These are phyloP conservation scores for Panzeria rudis DNA, from an alignment of 2,888 invertebrate species.

Conservation along the genomic window DNA sequence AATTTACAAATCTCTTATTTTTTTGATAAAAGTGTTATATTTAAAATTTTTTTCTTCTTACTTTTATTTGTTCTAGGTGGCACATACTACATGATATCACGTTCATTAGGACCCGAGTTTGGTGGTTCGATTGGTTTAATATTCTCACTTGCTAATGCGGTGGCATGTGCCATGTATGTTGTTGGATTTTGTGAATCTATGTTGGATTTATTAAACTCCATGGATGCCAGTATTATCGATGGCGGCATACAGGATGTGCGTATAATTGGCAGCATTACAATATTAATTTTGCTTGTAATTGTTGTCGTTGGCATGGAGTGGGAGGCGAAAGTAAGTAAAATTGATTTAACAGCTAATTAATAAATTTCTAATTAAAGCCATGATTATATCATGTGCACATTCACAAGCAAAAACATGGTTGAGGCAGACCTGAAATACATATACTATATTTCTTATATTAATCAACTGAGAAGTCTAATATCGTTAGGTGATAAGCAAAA, in stretches of 20 bases:
- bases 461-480: too few species aligned
- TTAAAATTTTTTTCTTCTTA: background rate
- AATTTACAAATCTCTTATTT: too few species aligned
- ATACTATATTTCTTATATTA: too few species aligned
- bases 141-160: conserved; percentile 97
- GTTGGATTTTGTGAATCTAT: conserved; percentile 99
- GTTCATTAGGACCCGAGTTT: conserved; percentile 98
- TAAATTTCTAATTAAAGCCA: background rate
- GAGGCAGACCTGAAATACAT: too few species aligned
- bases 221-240: conserved; percentile 87
- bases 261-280: conserved; percentile 93
- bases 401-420: too few species aligned
- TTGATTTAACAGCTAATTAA: background rate
- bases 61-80: conserved; percentile 87
- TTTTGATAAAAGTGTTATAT: too few species aligned
- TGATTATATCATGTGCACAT: too few species aligned
- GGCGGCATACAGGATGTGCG: conserved; percentile 89
- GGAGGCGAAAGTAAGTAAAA: conserved; percentile 92
- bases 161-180: conserved; percentile 98
- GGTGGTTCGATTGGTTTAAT: conserved; percentile 98
- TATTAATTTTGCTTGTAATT: conserved; percentile 91
- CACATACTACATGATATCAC: conserved; percentile 99
- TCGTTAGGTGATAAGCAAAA: too few species aligned
- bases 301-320: conserved; percentile 98
- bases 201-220: conserved; percentile 87